Evolutionary conservation across 2,888 invertebrate species (phyloP).

Genomic region (Rhogogaster chlorosoma): DNA sequence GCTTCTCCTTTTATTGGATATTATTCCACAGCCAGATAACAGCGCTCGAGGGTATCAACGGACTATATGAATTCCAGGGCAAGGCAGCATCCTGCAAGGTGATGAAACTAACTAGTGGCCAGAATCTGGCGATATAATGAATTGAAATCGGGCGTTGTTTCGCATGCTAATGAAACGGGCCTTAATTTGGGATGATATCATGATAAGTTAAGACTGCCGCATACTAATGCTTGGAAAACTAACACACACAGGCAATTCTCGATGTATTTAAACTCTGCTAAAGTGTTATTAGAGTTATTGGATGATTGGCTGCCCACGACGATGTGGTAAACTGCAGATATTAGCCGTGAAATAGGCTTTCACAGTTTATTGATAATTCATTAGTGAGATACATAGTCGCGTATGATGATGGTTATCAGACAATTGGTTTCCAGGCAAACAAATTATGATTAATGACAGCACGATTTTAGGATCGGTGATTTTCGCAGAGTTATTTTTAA

Average conservation of each 20-base stretch:
- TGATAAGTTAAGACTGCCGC: neutral
- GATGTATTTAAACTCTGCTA: neutral
- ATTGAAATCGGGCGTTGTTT: neutral
- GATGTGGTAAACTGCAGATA: neutral
- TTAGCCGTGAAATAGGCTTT: neutral
- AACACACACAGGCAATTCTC: slow-evolving; percentile 6
- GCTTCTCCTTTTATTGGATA: neutral
- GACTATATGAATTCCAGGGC: neutral
- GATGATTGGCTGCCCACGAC: slow-evolving; percentile 34
- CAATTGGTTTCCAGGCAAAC: slow-evolving; percentile 43
- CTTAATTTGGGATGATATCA: slow-evolving; percentile 45
- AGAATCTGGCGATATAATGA: neutral
- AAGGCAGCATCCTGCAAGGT: neutral
- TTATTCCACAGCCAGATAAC: neutral
- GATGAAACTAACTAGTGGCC: neutral
- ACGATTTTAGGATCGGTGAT: neutral
- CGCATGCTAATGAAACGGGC: neutral
- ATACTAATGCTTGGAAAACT: neutral
- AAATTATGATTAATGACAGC: neutral
- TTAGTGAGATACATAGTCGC: slow-evolving; percentile 36
- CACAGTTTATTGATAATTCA: slow-evolving; percentile 47
- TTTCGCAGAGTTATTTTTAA: neutral
- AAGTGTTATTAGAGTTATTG: slow-evolving; percentile 16
- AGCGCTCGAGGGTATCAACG: neutral
- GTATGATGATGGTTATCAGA: slow-evolving; percentile 26